Conservation (phyloP, 2,888 invertebrate genomes). For the Noctua fimbriata region DNA sequence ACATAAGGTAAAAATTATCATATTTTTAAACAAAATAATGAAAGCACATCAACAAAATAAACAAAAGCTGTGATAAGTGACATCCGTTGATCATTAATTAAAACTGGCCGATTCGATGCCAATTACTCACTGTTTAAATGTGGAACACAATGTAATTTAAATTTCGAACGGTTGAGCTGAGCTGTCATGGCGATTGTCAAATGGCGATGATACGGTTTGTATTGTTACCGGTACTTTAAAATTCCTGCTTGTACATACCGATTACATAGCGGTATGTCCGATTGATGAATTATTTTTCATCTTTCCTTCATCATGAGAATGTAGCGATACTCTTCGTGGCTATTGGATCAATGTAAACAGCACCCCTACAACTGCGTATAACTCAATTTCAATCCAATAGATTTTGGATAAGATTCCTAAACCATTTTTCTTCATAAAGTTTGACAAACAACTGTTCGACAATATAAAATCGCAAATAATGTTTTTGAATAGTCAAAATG, state of each 20-base stretch:
- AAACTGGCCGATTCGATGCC: conserved; percentile 67
- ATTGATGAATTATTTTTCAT: no score
- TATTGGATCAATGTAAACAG: no score
- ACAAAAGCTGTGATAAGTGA: conserved; percentile 59
- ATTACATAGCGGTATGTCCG: no score
- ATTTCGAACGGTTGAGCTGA: conserved; percentile 60
- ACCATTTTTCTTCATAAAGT: no score
- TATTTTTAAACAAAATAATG: conserved; percentile 1
- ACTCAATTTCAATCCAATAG: no score
- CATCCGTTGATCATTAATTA: conserved; percentile 79
- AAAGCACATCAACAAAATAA: conserved; percentile 3
- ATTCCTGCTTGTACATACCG: no score
- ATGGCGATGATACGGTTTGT: conserved; percentile 12
- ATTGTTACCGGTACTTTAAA: not conserved
- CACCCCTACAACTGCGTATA: no score
- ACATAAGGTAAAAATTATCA: not conserved
- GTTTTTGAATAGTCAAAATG: not conserved
- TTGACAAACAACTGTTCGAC: no score
- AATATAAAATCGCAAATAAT: not conserved
- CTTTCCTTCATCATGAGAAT: no score
- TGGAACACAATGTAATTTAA: conserved; percentile 75
- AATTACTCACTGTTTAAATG: conserved; percentile 74
- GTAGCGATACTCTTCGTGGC: no score
- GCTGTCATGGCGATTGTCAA: conserved; percentile 28
- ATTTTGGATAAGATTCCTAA: no score